A percentile compares a stretch with the other conserved stretches of the same genome.
Conservation (phyloP, 2,113 vertebrate genomes). For the Atractosteus spatula region DNA sequence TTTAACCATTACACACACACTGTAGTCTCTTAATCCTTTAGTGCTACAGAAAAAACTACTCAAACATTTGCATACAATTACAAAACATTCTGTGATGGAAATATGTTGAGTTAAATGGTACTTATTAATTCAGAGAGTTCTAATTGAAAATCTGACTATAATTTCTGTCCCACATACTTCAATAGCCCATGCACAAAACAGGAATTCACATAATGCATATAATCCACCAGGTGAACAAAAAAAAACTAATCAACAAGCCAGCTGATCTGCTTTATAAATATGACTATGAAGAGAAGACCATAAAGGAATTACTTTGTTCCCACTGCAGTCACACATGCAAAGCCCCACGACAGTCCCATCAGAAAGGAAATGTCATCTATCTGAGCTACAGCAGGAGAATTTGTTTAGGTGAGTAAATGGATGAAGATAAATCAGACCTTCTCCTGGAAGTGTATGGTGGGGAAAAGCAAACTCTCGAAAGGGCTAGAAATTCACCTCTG, state of each 20-base stretch:
- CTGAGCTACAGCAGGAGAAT: constrained; percentile 20
- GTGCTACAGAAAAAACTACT: no score
- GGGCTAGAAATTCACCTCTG: background rate
- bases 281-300: background rate
- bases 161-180: no score
- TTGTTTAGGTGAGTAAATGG: constrained; percentile 11
- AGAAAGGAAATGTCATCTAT: background rate
- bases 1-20: no score
- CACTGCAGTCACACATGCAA: background rate
- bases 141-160: background rate
- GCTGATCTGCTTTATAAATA: background rate
- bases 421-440: constrained; percentile 5
- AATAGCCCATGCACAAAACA: no score
- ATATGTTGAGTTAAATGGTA: no score
- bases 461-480: background rate
- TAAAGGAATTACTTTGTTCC: constrained; percentile 12
- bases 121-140: no score
- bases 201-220: no score
- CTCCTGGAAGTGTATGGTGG: background rate
- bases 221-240: background rate
- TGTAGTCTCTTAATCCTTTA: no score
- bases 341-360: constrained; percentile 3
- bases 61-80: no score
- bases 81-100: no score
- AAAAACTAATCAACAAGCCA: background rate